Evolutionary conservation across 2,888 invertebrate species (phyloP), one percentile per base, ranked within the genome.

Genomic region (Portevinia maculata): DNA sequence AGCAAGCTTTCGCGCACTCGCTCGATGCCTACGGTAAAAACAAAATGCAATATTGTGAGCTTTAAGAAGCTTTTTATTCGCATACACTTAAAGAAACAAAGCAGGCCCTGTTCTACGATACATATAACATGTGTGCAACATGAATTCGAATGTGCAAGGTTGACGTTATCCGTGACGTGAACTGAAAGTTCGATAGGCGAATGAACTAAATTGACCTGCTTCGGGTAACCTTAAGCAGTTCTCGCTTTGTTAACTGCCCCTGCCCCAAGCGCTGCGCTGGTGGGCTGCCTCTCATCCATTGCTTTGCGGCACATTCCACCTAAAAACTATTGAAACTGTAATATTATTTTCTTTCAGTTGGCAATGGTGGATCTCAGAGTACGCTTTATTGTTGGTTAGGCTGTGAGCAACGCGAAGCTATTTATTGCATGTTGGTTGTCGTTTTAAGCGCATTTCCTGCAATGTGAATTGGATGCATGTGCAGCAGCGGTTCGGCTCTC

Each of bases 161-260:
- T 86, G 85, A 85, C 84, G 73, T 79, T 84, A 78, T 79, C 83
- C 70, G 85, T 85, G 85, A 85, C 85, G 85, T 85, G 83, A 84
- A 79, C 79, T 78, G 67, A 84, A 81, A 85, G 84, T 85, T 84
- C 78, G 71, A 60, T 81, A 86, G 89, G 90, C 88, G 89, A 89
- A 89, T 87, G 89, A 89, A 89, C 89, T 90, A 88, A 89, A 88
- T 88, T 89, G 89, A 89, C 90, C 89, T 86, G 89, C 87, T 90
- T 90, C 87, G 86, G 62, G 86, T 88, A 88, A 89, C 89, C 89
- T 89, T 88, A 88, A 89, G 53, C 74, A 81, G 71, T 73, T 83
- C 46, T 83, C 78, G 44, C 62, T 83, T 71, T 37, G 55, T 52
- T 60, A 50, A 15, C 48, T 53, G 48, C 39, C 24, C 15, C 15